Percentiles rank a stretch among this genome's conserved stretches.
These are phyloP conservation scores for Fundulus diaphanus DNA, from an alignment of 2,797 vertebrate species.

Conservation along the genomic window DNA sequence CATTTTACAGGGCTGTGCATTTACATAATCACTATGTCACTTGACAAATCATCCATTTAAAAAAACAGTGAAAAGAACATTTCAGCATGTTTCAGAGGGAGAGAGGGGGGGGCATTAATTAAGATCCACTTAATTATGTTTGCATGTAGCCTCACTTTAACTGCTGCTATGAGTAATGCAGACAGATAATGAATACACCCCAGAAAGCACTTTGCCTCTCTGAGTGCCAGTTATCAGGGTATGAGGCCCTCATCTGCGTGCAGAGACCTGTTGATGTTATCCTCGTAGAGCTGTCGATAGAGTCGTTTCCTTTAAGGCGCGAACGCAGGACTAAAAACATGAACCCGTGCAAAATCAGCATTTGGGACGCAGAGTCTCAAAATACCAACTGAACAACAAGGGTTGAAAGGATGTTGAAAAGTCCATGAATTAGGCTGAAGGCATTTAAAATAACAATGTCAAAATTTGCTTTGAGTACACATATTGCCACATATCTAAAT, in stretches of 20 bases:
- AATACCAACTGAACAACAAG: not conserved
- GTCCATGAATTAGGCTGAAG: not conserved
- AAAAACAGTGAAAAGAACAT: conserved; percentile 30
- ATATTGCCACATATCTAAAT: not conserved
- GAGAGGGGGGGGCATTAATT: conserved; percentile 48
- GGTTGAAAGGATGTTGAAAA: not conserved
- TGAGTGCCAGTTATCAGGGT: conserved; percentile 36
- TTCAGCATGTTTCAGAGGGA: conserved; percentile 39
- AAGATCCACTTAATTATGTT: conserved; percentile 55
- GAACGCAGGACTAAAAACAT: not conserved
- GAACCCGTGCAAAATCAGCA: conserved; percentile 18
- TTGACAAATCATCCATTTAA: conserved; percentile 36
- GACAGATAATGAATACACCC: conserved; percentile 52
- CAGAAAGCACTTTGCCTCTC: conserved; percentile 47
- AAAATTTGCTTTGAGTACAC: not conserved
- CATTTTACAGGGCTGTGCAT: not conserved
- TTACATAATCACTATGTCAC: conserved; percentile 25
- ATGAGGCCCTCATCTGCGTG: conserved; percentile 24
- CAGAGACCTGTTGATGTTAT: conserved; percentile 45
- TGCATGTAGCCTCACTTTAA: conserved; percentile 48
- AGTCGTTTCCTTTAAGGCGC: conserved; percentile 24
- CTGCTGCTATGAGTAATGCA: conserved; percentile 50
- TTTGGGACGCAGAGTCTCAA: not conserved
- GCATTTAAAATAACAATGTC: not conserved
- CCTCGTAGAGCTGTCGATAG: conserved; percentile 14